Base-by-base conservation (phyloP, 2,113 vertebrate genomes). In the Cochlearius cochlearius region DNA sequence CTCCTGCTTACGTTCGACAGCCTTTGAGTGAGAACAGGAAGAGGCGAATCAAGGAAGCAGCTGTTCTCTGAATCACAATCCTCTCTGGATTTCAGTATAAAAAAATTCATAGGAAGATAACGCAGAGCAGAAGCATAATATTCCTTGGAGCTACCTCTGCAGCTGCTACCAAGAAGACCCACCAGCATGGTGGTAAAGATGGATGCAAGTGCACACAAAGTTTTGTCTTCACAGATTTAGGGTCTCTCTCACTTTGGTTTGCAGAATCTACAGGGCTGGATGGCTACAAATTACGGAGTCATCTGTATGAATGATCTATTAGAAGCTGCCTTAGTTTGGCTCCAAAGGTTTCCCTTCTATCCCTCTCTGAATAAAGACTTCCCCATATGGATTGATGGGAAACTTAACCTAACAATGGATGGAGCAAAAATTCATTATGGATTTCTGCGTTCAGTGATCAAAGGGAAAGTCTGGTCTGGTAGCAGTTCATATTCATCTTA, bases 31-130 rank as follows among this genome's bases (percentile, higher is more conserved):
- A 83, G 94, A 88, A 75, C 90, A 95, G 95, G 96, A 97, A 95
- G 88, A 94, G 68, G 47, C 30, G 0, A 95, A 92, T 91, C 84
- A 94, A 88, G 85, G 95, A 53, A 92, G 85, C 92, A 97, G 95
- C 96, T 97, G 90, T 71, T 96, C 91, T 90, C 90, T 96, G 92
- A 97, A 95, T 97, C 94, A 96, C 79, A 93, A 77, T 56, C 76
- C 94, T 94, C 95, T 78, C 91, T 91, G 88, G 86, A 81, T 88
- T 96, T 96, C 82, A 78, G 21, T 87, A 23, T 75, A 25, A 78
- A 89, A 86, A 55, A 9, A 9, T 41, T 83, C 62, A 73, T 52
- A 58, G 38, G 38, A 84, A 74, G 68, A 67, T 92, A 95, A 78
- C 1, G 1, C 36, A 47, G 25, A 74, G 55, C 26, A 80, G 82